phyloP scores from a whole-genome alignment of 2,888 invertebrate species.

The Eretmocerus hayati region DNA sequence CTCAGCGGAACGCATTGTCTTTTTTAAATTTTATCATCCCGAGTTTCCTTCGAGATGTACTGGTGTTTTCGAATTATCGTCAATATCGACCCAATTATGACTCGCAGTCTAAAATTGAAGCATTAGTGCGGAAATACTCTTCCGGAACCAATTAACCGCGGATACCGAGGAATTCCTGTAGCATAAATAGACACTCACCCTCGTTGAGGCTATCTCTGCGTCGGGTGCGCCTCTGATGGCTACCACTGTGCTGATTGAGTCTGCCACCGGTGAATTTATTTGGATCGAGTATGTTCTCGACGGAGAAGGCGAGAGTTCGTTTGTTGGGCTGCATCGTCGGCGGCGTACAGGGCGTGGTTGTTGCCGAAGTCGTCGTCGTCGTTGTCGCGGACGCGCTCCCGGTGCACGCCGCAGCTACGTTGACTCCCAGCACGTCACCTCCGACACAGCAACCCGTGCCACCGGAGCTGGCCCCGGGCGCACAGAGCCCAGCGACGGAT shows the following conservation, averaged over 20 bases:
- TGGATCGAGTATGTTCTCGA: conserved; percentile 85
- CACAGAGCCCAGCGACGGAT: conserved; percentile 21
- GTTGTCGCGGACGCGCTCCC: not conserved
- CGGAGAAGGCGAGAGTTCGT: conserved; percentile 74
- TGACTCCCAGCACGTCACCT: no score
- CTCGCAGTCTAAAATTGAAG: no score
- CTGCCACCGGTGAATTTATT: conserved; percentile 75
- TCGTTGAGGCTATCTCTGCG: conserved; percentile 18
- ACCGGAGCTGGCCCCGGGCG: not conserved
- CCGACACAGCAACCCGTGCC: not conserved
- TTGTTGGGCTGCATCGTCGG: conserved; percentile 53
- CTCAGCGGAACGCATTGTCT: no score
- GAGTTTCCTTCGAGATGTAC: no score
- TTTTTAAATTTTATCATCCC: no score
- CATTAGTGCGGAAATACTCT: no score
- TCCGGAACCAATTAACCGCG: no score
- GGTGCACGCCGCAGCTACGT: no score
- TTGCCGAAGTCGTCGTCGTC: not conserved
- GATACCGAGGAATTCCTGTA: no score
- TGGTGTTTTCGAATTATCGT: no score
- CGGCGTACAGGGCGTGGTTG: not conserved
- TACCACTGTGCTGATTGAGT: conserved; percentile 45
- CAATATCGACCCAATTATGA: no score
- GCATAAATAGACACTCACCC: conserved; percentile 5
- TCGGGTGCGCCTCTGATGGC: conserved; percentile 13